Conservation (phyloP, 2,113 vertebrate genomes). For the Microtus ochrogaster region DNA sequence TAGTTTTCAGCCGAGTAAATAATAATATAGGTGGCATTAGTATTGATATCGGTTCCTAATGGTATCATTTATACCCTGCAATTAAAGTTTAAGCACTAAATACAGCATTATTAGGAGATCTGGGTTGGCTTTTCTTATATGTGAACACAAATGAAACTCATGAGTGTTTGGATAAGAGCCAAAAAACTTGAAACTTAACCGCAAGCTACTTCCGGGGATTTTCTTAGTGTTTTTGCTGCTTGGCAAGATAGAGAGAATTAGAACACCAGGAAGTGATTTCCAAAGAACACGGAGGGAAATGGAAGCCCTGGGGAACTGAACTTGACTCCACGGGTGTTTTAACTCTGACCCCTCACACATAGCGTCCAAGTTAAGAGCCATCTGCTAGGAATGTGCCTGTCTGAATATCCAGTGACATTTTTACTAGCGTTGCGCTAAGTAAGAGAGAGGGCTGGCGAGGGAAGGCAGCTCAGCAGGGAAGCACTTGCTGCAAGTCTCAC, state of each 20-base stretch:
- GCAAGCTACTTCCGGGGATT: conserved; percentile 82
- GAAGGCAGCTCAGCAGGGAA: neutral
- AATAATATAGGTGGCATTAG: conserved; percentile 88
- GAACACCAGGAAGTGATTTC: conserved; percentile 76
- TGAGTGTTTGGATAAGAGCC: conserved; percentile 84
- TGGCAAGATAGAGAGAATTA: conserved; percentile 76
- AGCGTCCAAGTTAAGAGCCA: conserved; percentile 48
- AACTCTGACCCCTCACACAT: conserved; percentile 46
- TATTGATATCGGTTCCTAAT: conserved; percentile 86
- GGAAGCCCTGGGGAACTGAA: conserved; percentile 57
- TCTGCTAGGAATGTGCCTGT: conserved; percentile 8
- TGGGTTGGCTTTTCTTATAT: conserved; percentile 82
- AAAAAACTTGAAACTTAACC: conserved; percentile 84
- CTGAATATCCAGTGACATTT: conserved; percentile 42
- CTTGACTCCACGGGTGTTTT: neutral
- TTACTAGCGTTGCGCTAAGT: neutral
- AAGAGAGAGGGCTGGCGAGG: neutral
- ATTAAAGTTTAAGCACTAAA: conserved; percentile 86
- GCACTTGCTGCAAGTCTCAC: neutral
- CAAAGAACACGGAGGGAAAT: conserved; percentile 68
- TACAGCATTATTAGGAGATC: conserved; percentile 85
- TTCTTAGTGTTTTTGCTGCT: conserved; percentile 67
- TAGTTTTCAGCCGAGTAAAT: conserved; percentile 87
- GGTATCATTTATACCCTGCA: conserved; percentile 86
- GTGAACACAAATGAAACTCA: conserved; percentile 85